Base-by-base conservation (phyloP, 2,797 vertebrate species). In the Rhadinocentrus ornatus region DNA sequence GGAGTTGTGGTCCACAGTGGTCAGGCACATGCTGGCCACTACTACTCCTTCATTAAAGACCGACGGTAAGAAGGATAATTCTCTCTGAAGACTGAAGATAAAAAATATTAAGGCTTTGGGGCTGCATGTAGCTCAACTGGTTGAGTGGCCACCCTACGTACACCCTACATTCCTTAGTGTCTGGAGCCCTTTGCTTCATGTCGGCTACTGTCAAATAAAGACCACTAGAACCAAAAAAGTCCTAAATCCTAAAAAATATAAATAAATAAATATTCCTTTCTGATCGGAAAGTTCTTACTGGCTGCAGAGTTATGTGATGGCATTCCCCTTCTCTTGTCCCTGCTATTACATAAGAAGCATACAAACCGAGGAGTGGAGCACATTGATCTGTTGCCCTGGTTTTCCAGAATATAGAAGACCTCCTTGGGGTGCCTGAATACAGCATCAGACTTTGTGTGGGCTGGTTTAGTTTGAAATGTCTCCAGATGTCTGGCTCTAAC, bases 11-110 rank as follows among this genome's bases (percentile, higher is more conserved):
- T 99, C 26, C 98, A 99, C 91, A 99, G 98, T 1, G 98, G 98
- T 1, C 98, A 99, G 90, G 98, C 98, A 0, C 98, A 99, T 0
- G 98, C 98, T 0, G 98, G 98, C 41, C 98, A 99, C 86, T 99
- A 99, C 91, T 99, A 99, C 77, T 99, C 98, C 75, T 99, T 99
- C 91, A 99, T 99, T 73, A 99, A 99, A 92, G 98, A 99, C 54
- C 93, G 98, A 60, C 96, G 98, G 98, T 98, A 87, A 94, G 91
- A 78, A 34, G 58, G 34, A 1, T 4, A 5, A 15, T 11, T n/a
- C 41, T 44, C n/a, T 31, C 20, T 53, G 18, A 3, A 31, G 31
- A n/a, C n/a, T n/a, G n/a, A n/a, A n/a, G n/a, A 32, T 32, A 6
- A 32, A 32, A 32, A 6, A 7, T 32, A 32, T 6, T 32, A 32